A percentile compares a stretch with the other conserved stretches of the same genome.
These are phyloP conservation scores for Amblyraja radiata DNA, from an alignment of 2,797 vertebrate species.

Conservation along the genomic window DNA sequence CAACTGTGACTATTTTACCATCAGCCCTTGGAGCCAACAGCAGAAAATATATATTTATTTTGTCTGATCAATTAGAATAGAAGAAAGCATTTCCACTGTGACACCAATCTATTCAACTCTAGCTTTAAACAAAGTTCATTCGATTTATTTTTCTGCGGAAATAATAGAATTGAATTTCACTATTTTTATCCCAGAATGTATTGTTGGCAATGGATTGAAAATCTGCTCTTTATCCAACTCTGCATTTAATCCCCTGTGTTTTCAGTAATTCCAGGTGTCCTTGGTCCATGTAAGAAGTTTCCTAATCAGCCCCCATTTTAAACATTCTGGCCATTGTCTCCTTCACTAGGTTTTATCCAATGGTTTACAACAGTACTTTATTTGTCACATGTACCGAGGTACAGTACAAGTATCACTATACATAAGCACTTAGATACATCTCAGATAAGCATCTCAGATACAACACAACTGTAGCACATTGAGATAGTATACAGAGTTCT, in stretches of 20 bases:
- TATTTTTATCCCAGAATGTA: not conserved
- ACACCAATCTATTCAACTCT: not conserved
- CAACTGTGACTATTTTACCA: not conserved
- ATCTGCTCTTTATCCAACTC: not conserved
- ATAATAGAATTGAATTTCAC: not conserved
- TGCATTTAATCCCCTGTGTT: not conserved
- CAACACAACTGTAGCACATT: too few species aligned
- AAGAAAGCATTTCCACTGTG: not conserved
- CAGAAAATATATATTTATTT: not conserved
- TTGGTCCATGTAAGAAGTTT: too few species aligned
- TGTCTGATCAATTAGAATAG: not conserved
- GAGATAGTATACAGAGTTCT: too few species aligned
- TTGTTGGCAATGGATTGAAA: not conserved
- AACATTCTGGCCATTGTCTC: too few species aligned
- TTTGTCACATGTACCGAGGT: too few species aligned
- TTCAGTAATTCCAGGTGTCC: not conserved
- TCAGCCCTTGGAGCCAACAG: conserved; percentile 5
- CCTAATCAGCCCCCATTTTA: too few species aligned
- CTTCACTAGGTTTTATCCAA: too few species aligned
- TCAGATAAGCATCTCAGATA: too few species aligned
- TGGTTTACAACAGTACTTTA: too few species aligned
- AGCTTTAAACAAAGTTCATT: not conserved
- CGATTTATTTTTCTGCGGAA: not conserved
- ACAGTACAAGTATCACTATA: too few species aligned
- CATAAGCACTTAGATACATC: too few species aligned